These are phyloP conservation scores for Helicoverpa armigera DNA, from an alignment of 1,140 invertebrate genomes.

Conservation along the genomic window DNA sequence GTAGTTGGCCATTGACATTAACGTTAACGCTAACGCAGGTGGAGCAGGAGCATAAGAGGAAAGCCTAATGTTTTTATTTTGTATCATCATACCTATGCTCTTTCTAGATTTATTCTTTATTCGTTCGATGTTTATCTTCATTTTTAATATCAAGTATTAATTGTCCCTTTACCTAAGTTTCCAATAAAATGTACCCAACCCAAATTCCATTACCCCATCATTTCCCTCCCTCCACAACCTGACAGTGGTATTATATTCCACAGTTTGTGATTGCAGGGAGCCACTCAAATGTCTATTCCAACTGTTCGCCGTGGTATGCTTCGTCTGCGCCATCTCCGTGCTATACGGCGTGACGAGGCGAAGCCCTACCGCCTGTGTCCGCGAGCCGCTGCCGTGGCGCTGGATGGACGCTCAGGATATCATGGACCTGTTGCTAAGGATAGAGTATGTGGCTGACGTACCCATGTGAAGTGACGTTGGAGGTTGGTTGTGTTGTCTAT, in stretches of 20 bases:
- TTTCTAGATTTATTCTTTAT: neutral
- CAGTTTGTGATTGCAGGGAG: conserved; percentile 74
- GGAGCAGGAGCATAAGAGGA: no score
- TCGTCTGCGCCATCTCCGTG: conserved; percentile 65
- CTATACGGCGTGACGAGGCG: conserved; percentile 64
- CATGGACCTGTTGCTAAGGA: conserved; percentile 73
- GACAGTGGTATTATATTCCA: conserved; percentile 47
- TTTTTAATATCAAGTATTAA: no score
- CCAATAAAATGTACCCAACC: neutral
- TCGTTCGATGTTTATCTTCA: neutral
- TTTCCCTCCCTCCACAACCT: neutral
- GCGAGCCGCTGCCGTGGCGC: conserved; percentile 67
- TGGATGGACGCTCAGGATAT: conserved; percentile 75
- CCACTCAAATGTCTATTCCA: conserved; percentile 76
- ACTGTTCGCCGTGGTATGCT: conserved; percentile 76
- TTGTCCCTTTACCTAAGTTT: no score
- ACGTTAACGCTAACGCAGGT: no score
- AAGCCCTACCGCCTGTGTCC: conserved; percentile 45
- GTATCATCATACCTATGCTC: no score
- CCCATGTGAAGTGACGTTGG: conserved; percentile 66
- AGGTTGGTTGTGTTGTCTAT: no score
- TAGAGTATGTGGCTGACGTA: conserved; percentile 77
- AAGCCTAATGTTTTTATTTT: no score
- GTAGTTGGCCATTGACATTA: no score
- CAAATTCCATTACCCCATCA: neutral